These are phyloP conservation scores for Porphyrio hochstetteri DNA, from an alignment of 2,113 vertebrate species.

Conservation along the genomic window DNA sequence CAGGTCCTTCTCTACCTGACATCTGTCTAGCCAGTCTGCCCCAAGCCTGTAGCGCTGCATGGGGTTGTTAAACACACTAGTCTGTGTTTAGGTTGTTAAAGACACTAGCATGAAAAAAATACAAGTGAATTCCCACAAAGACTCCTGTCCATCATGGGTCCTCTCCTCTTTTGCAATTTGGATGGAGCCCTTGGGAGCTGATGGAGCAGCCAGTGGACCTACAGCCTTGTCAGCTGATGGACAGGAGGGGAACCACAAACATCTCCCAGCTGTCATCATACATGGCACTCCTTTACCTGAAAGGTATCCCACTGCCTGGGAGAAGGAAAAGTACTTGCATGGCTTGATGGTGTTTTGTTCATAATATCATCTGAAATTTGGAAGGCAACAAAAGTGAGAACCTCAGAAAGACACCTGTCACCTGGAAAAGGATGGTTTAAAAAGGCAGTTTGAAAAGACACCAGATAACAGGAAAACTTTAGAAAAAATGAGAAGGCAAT, in stretches of 20 bases:
- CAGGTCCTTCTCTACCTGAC: too few relatives aligned
- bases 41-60: too few relatives aligned
- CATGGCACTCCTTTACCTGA: background rate
- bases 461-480: background rate
- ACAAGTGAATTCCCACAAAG: background rate
- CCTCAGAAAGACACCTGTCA: background rate
- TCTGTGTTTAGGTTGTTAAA: too few relatives aligned
- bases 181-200: background rate
- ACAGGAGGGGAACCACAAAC: background rate
- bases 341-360: background rate
- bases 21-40: too few relatives aligned
- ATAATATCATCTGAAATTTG: background rate
- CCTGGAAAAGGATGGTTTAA: background rate
- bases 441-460: background rate
- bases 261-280: background rate
- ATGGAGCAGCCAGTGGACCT: background rate
- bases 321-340: background rate
- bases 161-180: background rate
- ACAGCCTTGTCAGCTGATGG: background rate
- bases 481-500: background rate
- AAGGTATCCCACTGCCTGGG: background rate
- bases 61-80: too few relatives aligned
- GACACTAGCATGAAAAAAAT: background rate
- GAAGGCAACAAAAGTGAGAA: background rate
- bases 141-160: background rate